Evolutionary conservation across 2,888 invertebrate genomes (phyloP).

Genomic region (Mycalesis mineus): DNA sequence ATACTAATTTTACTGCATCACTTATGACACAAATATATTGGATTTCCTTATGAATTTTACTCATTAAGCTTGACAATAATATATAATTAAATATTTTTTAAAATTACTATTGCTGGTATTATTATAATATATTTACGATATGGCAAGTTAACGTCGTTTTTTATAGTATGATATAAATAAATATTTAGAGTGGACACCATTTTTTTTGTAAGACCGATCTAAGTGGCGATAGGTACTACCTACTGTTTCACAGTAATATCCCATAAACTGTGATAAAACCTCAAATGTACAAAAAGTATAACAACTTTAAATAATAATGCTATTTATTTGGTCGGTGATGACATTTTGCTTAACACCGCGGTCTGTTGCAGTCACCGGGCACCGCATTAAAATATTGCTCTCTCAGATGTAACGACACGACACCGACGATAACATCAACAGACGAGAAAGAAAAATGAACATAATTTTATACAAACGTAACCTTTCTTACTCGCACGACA

Average conservation of each 20-base stretch:
- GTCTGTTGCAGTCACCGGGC: slow-evolving; percentile 4
- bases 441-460: background rate
- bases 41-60: too few relatives aligned
- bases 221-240: too few relatives aligned
- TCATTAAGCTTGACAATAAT: too few relatives aligned
- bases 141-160: too few relatives aligned
- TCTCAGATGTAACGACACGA: background rate
- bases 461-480: background rate
- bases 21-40: too few relatives aligned
- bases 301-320: background rate
- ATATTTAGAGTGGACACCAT: too few relatives aligned
- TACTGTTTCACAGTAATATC: background rate
- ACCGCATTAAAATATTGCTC: background rate
- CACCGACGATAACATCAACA: background rate
- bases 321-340: slow-evolving; percentile 3
- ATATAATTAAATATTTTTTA: too few relatives aligned
- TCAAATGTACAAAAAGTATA: background rate
- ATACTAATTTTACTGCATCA: too few relatives aligned
- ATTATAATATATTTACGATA: too few relatives aligned
- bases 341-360: slow-evolving; percentile 10
- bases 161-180: too few relatives aligned
- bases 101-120: too few relatives aligned
- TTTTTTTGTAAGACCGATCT: too few relatives aligned
- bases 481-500: background rate
- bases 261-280: background rate